A percentile compares a stretch with the other conserved stretches of the same genome.
phyloP scores from a whole-genome alignment of 2,888 invertebrate species.

The Pheosia gnoma region DNA sequence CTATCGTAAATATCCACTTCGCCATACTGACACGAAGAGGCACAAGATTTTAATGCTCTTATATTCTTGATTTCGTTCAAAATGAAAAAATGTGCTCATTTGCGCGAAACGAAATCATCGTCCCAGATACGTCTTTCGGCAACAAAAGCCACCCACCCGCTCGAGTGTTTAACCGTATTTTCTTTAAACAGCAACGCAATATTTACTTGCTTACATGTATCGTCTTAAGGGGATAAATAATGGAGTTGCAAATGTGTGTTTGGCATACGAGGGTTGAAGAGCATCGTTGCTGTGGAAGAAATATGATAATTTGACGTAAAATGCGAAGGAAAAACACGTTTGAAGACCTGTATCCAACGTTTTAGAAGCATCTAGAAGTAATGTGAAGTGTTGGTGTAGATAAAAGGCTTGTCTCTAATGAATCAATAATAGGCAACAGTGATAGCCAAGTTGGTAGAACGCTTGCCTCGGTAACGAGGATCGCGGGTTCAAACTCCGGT shows the following conservation, averaged over 20 bases:
- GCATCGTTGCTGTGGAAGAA: constrained; percentile 46
- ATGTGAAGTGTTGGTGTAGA: no score
- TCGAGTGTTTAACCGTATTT: constrained; percentile 69
- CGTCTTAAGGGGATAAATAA: constrained; percentile 72
- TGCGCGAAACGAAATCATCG: constrained; percentile 74
- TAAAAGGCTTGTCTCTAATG: no score
- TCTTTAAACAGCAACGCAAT: constrained; percentile 67
- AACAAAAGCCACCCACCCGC: constrained; percentile 69
- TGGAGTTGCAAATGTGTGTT: constrained; percentile 65
- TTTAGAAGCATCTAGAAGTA: neutral
- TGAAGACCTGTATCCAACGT: constrained; percentile 12
- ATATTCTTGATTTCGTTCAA: constrained; percentile 65
- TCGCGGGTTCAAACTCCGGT: no score
- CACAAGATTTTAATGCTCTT: constrained; percentile 68
- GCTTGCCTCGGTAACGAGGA: no score
- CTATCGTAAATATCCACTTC: constrained; percentile 55
- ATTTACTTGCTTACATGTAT: constrained; percentile 66
- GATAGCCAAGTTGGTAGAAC: no score
- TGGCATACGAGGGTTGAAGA: constrained; percentile 52
- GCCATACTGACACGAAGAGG: constrained; percentile 61
- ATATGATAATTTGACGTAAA: constrained; percentile 60
- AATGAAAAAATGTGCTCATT: constrained; percentile 76
- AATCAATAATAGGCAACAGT: no score
- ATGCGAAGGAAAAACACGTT: constrained; percentile 39
- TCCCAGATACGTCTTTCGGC: constrained; percentile 71